A percentile compares a stretch with the other conserved stretches of the same genome.
These are phyloP conservation scores for Notamacropus eugenii DNA, from an alignment of 2,797 vertebrate species.

Conservation along the genomic window DNA sequence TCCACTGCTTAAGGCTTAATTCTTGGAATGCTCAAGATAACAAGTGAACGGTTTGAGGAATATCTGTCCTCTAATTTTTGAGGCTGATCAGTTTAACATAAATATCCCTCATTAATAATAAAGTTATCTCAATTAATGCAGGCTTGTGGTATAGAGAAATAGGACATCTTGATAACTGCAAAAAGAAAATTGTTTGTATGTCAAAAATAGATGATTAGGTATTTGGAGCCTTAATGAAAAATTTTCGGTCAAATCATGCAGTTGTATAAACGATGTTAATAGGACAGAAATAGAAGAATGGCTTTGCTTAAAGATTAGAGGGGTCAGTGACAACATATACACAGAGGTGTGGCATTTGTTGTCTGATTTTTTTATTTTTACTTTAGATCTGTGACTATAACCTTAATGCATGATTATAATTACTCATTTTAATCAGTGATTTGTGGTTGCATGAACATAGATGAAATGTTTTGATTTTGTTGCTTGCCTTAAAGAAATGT, in stretches of 20 bases:
- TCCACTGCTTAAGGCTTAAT: too few relatives aligned
- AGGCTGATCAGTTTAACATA: neutral
- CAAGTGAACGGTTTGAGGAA: too few relatives aligned
- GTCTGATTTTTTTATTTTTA: neutral
- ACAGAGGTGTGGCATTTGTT: too few relatives aligned
- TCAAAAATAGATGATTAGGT: neutral
- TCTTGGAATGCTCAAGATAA: too few relatives aligned
- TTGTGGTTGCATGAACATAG: neutral
- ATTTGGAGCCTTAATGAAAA: neutral
- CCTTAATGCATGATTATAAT: slow-evolving; percentile 27
- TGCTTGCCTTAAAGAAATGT: neutral
- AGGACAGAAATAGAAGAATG: too few relatives aligned
- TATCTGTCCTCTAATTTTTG: too few relatives aligned
- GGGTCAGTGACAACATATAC: too few relatives aligned
- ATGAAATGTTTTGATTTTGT: slow-evolving; percentile 26
- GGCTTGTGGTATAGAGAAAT: neutral
- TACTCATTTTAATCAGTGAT: neutral
- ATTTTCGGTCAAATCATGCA: too few relatives aligned
- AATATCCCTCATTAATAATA: slow-evolving; percentile 1
- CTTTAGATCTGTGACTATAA: neutral
- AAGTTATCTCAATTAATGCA: neutral
- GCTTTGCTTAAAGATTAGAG: too few relatives aligned
- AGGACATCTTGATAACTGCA: neutral
- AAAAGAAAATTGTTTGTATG: neutral
- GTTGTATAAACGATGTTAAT: too few relatives aligned